phyloP scores from a whole-genome alignment of 2,113 vertebrate genomes.

The Mustela lutreola region DNA sequence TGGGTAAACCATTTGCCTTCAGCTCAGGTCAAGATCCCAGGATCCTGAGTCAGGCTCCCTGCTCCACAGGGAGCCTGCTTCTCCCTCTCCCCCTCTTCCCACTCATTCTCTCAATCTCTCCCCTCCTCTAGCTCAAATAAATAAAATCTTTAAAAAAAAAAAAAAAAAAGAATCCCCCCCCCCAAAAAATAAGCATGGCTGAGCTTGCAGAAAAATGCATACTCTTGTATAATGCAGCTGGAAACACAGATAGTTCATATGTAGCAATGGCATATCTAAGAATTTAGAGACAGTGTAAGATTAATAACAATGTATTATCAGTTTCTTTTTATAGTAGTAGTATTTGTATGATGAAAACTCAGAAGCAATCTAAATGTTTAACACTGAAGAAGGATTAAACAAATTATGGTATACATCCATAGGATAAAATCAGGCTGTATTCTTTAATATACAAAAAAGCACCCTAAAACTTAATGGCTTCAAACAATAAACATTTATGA shows the following conservation, averaged over 20 bases:
- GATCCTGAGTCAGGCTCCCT: too few species aligned
- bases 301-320: not conserved
- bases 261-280: not conserved
- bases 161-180: too few species aligned
- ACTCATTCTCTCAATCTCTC: too few species aligned
- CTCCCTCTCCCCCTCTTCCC: too few species aligned
- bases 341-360: conserved; percentile 13
- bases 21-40: too few species aligned
- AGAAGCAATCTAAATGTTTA: not conserved
- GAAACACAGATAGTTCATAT: not conserved
- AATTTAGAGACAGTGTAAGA: not conserved
- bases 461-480: not conserved
- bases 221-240: not conserved
- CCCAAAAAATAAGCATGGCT: not conserved
- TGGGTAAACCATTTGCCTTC: too few species aligned
- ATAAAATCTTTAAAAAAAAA: too few species aligned
- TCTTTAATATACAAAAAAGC: not conserved
- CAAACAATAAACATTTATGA: not conserved
- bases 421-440: conserved; percentile 20
- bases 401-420: not conserved
- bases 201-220: not conserved
- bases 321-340: not conserved
- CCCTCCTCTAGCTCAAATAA: too few species aligned
- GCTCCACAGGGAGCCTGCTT: too few species aligned
- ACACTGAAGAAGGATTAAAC: not conserved